Percentiles rank a stretch among this genome's conserved stretches.
Evolutionary conservation across 2,113 vertebrate species (phyloP).

Genomic region (Reinhardtius hippoglossoides): DNA sequence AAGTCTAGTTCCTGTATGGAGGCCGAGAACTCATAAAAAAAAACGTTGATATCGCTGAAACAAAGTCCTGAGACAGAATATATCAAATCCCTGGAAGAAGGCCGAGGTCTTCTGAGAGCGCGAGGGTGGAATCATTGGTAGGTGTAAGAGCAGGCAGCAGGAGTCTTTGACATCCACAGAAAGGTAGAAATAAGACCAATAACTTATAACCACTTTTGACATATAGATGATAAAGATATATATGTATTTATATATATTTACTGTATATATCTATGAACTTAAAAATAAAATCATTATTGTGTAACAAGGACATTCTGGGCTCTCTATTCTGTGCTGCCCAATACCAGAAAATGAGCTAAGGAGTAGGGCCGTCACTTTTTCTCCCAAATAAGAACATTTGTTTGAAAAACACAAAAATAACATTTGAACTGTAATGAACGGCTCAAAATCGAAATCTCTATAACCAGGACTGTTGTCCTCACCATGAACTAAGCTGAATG

Average conservation of each 20-base stretch:
- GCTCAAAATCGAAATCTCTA: not conserved
- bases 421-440: not conserved
- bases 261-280: conserved; percentile 58
- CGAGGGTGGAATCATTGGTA: conserved; percentile 79
- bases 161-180: conserved; percentile 72
- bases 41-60: conserved; percentile 78
- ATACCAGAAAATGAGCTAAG: conserved; percentile 65
- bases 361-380: conserved; percentile 10
- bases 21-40: conserved; percentile 76
- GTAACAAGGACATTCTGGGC: conserved; percentile 71
- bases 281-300: conserved; percentile 68
- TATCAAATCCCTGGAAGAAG: conserved; percentile 80
- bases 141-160: conserved; percentile 72
- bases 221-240: conserved; percentile 68
- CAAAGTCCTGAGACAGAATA: conserved; percentile 92
- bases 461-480: too few species aligned
- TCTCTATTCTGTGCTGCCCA: conserved; percentile 39
- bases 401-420: not conserved
- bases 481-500: not conserved
- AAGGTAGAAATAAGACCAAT: conserved; percentile 68
- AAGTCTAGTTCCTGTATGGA: conserved; percentile 84
- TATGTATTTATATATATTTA: conserved; percentile 62
- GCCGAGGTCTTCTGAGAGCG: conserved; percentile 73
- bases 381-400: not conserved
- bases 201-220: conserved; percentile 73